Evolutionary conservation across 2,888 invertebrate species (phyloP).

Genomic region (Drosophila histrio): DNA sequence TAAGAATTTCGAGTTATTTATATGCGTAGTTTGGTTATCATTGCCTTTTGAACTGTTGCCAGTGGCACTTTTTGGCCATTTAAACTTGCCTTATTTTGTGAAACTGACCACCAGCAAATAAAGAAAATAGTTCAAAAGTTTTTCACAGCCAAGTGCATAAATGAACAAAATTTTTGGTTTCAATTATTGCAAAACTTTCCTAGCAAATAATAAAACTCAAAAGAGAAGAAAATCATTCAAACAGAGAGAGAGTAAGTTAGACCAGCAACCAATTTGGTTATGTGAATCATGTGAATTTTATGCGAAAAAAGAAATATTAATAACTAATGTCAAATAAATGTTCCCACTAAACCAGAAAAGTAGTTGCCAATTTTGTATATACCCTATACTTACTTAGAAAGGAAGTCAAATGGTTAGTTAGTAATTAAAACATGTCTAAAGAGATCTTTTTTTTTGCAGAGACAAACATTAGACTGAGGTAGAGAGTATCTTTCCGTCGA

Average conservation of each 20-base stretch:
- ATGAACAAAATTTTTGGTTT: constrained; percentile 68
- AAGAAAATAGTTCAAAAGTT: constrained; percentile 61
- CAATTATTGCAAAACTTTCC: constrained; percentile 75
- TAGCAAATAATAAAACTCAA: constrained; percentile 50
- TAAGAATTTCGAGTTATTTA: constrained; percentile 18
- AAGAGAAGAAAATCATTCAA: constrained; percentile 2
- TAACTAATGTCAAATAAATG: background rate
- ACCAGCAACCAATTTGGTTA: background rate
- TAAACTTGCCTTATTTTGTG: constrained; percentile 67
- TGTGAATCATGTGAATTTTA: background rate
- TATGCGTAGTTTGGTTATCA: constrained; percentile 23
- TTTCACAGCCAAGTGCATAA: constrained; percentile 55
- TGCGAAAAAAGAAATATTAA: background rate
- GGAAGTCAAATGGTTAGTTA: no score
- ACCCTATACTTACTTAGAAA: background rate
- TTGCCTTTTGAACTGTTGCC: constrained; percentile 25
- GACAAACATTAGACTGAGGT: background rate
- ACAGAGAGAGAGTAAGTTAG: background rate
- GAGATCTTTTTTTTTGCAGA: no score
- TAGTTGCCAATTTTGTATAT: background rate
- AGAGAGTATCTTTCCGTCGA: background rate
- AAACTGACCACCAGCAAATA: constrained; percentile 48
- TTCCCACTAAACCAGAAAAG: background rate
- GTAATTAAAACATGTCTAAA: background rate
- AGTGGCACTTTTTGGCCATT: constrained; percentile 54